A percentile compares a stretch with the other conserved stretches of the same genome.
These are phyloP conservation scores for Lynx canadensis DNA, from an alignment of 2,113 vertebrate species.

Conservation along the genomic window DNA sequence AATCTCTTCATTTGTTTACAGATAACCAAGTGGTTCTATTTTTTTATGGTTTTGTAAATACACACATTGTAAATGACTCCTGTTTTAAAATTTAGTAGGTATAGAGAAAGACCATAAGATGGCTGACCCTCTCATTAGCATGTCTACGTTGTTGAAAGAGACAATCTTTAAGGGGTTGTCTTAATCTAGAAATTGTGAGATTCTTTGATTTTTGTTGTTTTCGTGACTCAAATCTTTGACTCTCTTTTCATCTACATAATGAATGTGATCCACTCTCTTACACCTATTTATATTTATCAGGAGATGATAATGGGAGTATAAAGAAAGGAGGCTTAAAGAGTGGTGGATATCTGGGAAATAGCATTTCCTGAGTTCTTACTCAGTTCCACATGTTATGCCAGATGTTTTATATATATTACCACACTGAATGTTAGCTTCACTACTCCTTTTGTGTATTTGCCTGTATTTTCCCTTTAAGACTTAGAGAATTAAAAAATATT, in stretches of 20 bases:
- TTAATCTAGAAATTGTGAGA: slow-evolving; percentile 21
- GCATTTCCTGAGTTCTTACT: neutral
- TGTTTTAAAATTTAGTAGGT: neutral
- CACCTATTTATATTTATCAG: neutral
- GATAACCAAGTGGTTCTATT: neutral
- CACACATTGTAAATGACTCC: neutral
- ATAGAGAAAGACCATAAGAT: neutral
- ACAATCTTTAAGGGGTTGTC: neutral
- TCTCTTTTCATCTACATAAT: neutral
- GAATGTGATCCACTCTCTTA: neutral
- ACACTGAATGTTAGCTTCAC: neutral
- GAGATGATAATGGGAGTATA: neutral
- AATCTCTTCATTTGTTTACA: neutral
- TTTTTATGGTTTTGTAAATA: slow-evolving; percentile 11
- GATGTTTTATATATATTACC: neutral
- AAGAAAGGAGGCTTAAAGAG: neutral
- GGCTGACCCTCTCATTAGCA: neutral
- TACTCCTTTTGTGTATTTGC: neutral
- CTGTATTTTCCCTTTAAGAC: neutral
- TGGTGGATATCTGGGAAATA: neutral
- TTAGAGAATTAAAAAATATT: slow-evolving; percentile 2
- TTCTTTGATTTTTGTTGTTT: neutral
- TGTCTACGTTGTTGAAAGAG: neutral
- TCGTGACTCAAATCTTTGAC: neutral
- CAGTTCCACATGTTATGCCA: neutral